Evolutionary conservation across 2,888 invertebrate genomes (phyloP).

Genomic region (Antheraea yamamai): DNA sequence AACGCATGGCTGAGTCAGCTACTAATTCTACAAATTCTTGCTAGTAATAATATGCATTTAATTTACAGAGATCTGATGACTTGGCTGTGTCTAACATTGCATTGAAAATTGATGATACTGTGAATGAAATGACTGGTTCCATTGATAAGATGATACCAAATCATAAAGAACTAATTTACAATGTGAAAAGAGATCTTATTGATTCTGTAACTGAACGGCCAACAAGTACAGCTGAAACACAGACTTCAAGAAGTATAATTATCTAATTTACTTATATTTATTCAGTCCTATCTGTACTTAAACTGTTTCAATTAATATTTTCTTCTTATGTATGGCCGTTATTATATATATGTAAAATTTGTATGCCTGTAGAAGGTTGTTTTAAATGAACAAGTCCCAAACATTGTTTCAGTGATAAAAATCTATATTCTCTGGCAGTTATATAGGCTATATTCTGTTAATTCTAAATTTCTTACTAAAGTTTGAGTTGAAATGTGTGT

Average conservation of each 20-base stretch:
- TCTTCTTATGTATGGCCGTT: too few species aligned
- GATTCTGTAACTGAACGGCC: conserved; percentile 80
- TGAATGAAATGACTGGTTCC: conserved; percentile 79
- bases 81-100: conserved; percentile 84
- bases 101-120: conserved; percentile 80
- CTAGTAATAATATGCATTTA: background rate
- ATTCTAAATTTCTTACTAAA: too few species aligned
- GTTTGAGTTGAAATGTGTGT: too few species aligned
- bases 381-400: too few species aligned
- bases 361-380: too few species aligned
- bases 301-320: background rate
- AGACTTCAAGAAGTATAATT: conserved; percentile 57
- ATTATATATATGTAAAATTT: too few species aligned
- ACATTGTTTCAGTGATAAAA: too few species aligned
- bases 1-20: too few species aligned
- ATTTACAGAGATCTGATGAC: conserved; percentile 76
- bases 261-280: conserved; percentile 24
- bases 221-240: conserved; percentile 74
- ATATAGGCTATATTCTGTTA: too few species aligned
- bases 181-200: conserved; percentile 84
- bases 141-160: conserved; percentile 85
- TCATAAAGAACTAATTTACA: conserved; percentile 83
- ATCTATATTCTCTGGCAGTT: too few species aligned
- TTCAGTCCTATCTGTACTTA: conserved; percentile 6
- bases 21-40: too few species aligned